Evolutionary conservation across 2,888 invertebrate species (phyloP), one percentile per base, ranked within the genome.

Genomic region (Polyommatus icarus): DNA sequence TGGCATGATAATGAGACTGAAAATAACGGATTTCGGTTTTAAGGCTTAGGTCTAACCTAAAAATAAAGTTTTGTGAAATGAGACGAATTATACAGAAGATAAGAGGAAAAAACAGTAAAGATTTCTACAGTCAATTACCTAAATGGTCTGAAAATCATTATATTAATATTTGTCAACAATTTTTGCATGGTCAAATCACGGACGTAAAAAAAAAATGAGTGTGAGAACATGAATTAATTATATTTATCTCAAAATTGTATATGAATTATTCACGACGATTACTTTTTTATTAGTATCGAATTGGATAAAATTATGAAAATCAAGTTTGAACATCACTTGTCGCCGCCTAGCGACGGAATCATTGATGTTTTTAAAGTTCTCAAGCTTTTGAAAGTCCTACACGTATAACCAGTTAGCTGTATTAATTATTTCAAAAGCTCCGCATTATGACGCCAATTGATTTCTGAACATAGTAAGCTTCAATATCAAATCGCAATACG

Each of bases 281-380:
- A 20, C 10, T 61, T 67, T 29, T 29, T 67, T 24, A 71, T 76
- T 67, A 29, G 6, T 15, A 32, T 67, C 6, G 3, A 24, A 20
- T 67, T 67, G 29, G 32, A 67, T 67, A 67, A 67, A 67, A 67
- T 67, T 67, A 67, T 67, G 29, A 7, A 67, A 67, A 67, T 67
- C 67, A 29, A 67, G 67, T 67, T 67, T 67, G 6, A 12, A 67
- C 67, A 29, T 46, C 67, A 29, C 29, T 15, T 1, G 29, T 29
- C 3, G 67, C 67, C 67, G 67, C 67, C 12, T 67, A 5, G 67
- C 24, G 67, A 67, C 29, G 67, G 67, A 67, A 29, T 15, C 29
- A 67, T 67, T 67, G 29, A 67, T 67, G 29, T 32, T 67, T 67
- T 67, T 67, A 29, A 29, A 10, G 10, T 67, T 67, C 67, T 29